Conservation (phyloP, 2,888 invertebrate genomes). For the Argyra leucocephala region DNA sequence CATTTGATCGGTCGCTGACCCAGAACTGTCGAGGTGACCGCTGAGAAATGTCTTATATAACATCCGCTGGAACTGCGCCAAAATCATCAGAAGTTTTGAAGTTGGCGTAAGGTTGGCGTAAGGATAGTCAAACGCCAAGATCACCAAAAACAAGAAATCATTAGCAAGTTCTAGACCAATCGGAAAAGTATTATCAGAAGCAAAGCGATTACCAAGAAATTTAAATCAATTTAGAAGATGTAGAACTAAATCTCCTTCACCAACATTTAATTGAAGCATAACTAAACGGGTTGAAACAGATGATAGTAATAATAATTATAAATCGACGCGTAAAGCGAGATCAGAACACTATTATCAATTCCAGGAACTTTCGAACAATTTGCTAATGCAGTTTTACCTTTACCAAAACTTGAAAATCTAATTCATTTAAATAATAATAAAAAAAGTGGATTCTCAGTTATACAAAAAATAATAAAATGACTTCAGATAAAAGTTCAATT, state of each 20-base stretch:
- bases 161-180: conserved; percentile 16
- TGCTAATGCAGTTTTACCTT: not conserved
- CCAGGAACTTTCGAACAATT: conserved; percentile 8
- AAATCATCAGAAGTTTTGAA: too few relatives aligned
- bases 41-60: too few relatives aligned
- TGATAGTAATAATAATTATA: conserved; percentile 16
- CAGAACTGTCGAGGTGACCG: too few relatives aligned
- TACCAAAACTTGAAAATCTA: not conserved
- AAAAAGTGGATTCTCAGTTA: not conserved
- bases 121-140: conserved; percentile 34
- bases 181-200: conserved; percentile 24
- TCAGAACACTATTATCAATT: conserved; percentile 22
- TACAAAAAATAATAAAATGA: conserved; percentile 22
- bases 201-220: conserved; percentile 23
- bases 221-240: conserved; percentile 24
- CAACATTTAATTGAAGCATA: conserved; percentile 16
- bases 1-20: too few relatives aligned
- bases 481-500: conserved; percentile 10
- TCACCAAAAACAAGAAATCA: conserved; percentile 25
- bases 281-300: conserved; percentile 18
- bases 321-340: conserved; percentile 20
- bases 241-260: conserved; percentile 24
- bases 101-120: too few relatives aligned
- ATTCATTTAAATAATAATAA: not conserved
- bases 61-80: too few relatives aligned